Evolutionary conservation across 1,140 invertebrate genomes (phyloP).

Genomic region (Dufourea novaeangliae): DNA sequence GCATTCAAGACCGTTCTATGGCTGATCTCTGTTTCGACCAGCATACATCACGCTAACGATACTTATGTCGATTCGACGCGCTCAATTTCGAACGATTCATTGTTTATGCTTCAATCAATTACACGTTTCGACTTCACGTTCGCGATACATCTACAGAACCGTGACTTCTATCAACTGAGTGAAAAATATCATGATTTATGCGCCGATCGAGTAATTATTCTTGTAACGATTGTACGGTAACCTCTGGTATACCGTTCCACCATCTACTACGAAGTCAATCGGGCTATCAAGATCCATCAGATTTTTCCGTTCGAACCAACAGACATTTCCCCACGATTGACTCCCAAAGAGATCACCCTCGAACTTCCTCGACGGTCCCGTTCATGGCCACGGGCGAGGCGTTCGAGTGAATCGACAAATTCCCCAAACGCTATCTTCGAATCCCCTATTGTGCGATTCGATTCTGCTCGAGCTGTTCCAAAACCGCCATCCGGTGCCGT

Average conservation of each 20-base stretch:
- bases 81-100: conserved; percentile 31
- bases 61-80: conserved; percentile 18
- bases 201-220: neutral
- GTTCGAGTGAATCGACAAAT: conserved; percentile 18
- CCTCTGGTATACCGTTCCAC: neutral
- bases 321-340: conserved; percentile 32
- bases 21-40: conserved; percentile 15
- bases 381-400: too few relatives aligned
- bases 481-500: conserved; percentile 21
- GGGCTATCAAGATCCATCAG: neutral
- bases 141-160: too few relatives aligned
- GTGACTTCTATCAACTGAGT: too few relatives aligned
- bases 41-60: conserved; percentile 30
- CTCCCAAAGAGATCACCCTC: conserved; percentile 33
- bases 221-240: too few relatives aligned
- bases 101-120: conserved; percentile 16
- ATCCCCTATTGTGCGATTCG: neutral
- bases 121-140: neutral
- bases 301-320: conserved; percentile 5
- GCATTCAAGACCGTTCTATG: conserved; percentile 29
- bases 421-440: conserved; percentile 29
- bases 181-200: too few relatives aligned
- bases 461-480: neutral
- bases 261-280: neutral
- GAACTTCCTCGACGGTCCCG: neutral